Evolutionary conservation across 2,113 vertebrate genomes (phyloP).

Genomic region (Climacteris rufus): DNA sequence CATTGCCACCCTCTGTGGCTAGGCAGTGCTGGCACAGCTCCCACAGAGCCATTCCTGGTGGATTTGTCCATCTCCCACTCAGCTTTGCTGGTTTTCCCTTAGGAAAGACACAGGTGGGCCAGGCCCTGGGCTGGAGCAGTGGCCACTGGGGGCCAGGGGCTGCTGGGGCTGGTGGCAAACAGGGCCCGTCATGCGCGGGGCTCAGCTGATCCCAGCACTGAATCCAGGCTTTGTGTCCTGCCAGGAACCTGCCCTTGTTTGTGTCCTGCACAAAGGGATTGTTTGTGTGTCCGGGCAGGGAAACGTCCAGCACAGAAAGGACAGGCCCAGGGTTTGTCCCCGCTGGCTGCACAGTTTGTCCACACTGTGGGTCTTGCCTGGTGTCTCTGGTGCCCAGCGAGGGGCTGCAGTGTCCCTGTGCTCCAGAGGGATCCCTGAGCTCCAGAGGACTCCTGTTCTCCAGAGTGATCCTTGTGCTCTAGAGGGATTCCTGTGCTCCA

Average conservation of each 20-base stretch:
- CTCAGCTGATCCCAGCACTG: background rate
- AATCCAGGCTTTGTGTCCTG: slow-evolving; percentile 46
- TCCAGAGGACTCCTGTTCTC: background rate
- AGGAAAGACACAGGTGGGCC: background rate
- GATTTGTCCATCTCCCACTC: background rate
- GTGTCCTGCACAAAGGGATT: slow-evolving; percentile 23
- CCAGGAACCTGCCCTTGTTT: slow-evolving; percentile 29
- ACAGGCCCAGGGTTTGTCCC: background rate
- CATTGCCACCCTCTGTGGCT: background rate
- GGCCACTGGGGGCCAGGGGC: background rate
- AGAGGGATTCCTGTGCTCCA: background rate
- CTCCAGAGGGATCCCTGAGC: accelerated
- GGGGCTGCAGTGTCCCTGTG: background rate
- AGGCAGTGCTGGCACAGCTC: background rate
- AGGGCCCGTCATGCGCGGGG: background rate
- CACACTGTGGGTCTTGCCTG: background rate
- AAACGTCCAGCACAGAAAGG: slow-evolving; percentile 1
- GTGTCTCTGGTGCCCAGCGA: background rate
- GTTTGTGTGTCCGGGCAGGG: background rate
- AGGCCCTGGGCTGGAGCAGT: no score
- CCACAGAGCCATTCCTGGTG: background rate
- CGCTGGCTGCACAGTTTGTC: background rate
- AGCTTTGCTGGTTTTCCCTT: background rate
- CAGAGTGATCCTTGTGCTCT: no score
- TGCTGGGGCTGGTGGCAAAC: background rate